Base-by-base conservation (phyloP, 1,140 invertebrate genomes). In the Stenopsyche tienmushanensis region DNA sequence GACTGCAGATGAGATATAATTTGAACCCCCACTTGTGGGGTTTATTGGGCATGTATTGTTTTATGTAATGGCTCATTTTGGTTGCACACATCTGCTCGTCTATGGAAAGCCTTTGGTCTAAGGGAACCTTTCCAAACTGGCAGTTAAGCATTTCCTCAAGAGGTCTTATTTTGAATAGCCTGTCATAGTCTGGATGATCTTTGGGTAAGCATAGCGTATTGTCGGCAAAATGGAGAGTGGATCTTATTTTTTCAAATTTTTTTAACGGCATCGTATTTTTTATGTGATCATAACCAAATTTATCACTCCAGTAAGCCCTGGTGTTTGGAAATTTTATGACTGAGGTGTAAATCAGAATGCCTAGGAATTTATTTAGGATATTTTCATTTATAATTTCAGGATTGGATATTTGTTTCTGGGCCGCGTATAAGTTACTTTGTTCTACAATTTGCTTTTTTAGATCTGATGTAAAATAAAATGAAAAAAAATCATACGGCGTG, bases 11-110 rank as follows among this genome's bases (percentile, higher is more conserved):
- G 52, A 75, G 72, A 72, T 67, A 75, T 39, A 77, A 65, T 71
- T 77, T 76, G 57, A 71, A 77, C 2, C 72, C 75, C 74, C 72
- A 77, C 71, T 75, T 76, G 47, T 75, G 72, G 29, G 74, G 74
- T 62, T 75, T 76, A 41, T 72, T 72, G 29, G 72, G 72, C 47
- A 72, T 45, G 72, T 73, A 75, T 60, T 73, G 72, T 52, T 74
- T 75, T 52, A 64, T 71, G 55, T 67, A 71, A 67, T 73, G 72
- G 63, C 58, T 62, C 44, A 72, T 69, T 72, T 76, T 73, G 10
- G 72, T 74, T 47, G 44, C 17, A 47, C 44, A 47, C 44, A 47
- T 47, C 15, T 47, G 44, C 44, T 47, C 44, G 18, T 47, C 44
- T 8, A 47, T 47, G 8, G 17, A 47, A 5, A 47, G 17, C 5